Evolutionary conservation across 1,140 invertebrate species (phyloP), one percentile per base, ranked within the genome.

Genomic region (Bombus soroeensis): DNA sequence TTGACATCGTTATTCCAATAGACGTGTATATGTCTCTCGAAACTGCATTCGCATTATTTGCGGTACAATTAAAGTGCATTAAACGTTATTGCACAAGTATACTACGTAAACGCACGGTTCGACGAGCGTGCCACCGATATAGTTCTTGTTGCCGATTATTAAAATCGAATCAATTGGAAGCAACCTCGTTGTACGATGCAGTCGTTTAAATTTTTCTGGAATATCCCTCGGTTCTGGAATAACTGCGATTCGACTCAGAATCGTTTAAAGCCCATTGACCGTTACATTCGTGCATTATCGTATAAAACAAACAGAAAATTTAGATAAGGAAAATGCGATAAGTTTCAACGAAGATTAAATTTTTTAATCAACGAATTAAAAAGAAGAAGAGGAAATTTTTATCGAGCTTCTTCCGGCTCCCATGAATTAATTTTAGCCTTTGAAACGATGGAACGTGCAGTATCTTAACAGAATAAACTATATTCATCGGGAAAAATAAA

Each of bases 21-120:
- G 28, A 47, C 71, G 28, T 0, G 28, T 32, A 32, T 73, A 8
- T 1, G n/a, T 39, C 34, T 70, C 22, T 70, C 3, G 34, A 12
- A 70, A 72, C 13, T 39, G 39, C 4, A 8, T 74, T 53, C 43
- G 41, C 1, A 15, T 34, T 75, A 75, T 57, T 59, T 57, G n/a
- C 41, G 12, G 13, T 34, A 15, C 32, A 75, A 75, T 75, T 75
- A 75, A 37, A 59, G 37, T 71, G 37, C 25, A n/a, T 74, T 74
- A 74, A 74, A n/a, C 25, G 41, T 10, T 74, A n/a, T 32, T 25
- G 15, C 9, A 32, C 8, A 47, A n/a, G 15, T 28, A 25, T 41
- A 2, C 25, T 25, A 25, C 34, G 34, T 10, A 22, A 6, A 57
- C 28, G 4, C 32, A 57, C 22, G 22, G 3, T 8, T 57, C 22